Percentiles rank a stretch among this genome's conserved stretches.
Conservation (phyloP, 2,888 invertebrate genomes). For the Hartigia nigra region DNA sequence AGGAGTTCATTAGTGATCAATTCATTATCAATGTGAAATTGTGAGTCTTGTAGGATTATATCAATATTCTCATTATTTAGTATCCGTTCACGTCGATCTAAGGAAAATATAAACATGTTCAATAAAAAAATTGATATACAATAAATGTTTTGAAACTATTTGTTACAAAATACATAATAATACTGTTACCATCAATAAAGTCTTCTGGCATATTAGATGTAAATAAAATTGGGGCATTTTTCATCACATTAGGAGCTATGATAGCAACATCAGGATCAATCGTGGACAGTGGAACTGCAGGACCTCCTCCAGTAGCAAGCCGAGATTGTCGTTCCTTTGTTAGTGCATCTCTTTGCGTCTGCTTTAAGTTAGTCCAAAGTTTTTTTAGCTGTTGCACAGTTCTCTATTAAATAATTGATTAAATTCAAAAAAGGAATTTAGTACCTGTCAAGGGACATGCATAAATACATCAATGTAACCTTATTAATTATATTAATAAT, state of each 20-base stretch:
- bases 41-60: background rate
- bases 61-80: too few relatives aligned
- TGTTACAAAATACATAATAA: slow-evolving; percentile 8
- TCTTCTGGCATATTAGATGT: background rate
- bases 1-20: too few relatives aligned
- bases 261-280: slow-evolving; percentile 3
- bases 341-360: background rate
- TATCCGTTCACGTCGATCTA: background rate
- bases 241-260: slow-evolving; percentile 4
- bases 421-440: too few relatives aligned
- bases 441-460: too few relatives aligned
- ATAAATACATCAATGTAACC: background rate
- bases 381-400: background rate
- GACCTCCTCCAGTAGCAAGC: background rate
- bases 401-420: background rate
- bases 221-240: background rate
- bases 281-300: background rate
- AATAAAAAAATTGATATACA: background rate
- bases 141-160: too few relatives aligned
- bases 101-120: background rate
- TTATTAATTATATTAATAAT: background rate
- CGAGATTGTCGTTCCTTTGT: slow-evolving; percentile 5
- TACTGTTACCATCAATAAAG: background rate
- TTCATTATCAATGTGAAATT: too few relatives aligned
- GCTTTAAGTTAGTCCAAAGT: slow-evolving; percentile 2